These are phyloP conservation scores for Dinomys branickii DNA, from an alignment of 2,113 vertebrate genomes.

Conservation along the genomic window DNA sequence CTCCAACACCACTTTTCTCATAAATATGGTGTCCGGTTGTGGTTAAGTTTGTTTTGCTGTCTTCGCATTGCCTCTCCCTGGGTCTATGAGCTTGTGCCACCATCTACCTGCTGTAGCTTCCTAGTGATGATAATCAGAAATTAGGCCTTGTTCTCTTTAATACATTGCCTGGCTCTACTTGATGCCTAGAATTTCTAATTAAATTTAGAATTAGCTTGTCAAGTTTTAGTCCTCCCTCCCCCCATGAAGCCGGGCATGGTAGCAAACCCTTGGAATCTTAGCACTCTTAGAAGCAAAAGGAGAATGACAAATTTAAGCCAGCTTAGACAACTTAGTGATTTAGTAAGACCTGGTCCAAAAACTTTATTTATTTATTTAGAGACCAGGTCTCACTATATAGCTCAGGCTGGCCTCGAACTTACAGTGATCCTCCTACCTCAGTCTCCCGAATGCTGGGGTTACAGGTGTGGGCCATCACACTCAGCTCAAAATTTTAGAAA, in stretches of 20 bases:
- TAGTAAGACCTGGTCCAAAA: background rate
- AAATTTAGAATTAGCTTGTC: background rate
- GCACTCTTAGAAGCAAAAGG: background rate
- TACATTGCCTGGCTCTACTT: background rate
- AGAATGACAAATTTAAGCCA: background rate
- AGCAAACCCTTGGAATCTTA: background rate
- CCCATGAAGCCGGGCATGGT: background rate
- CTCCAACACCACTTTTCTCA: background rate
- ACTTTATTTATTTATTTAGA: background rate
- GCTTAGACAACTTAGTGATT: background rate
- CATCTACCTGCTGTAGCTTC: background rate
- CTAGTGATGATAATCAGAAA: background rate
- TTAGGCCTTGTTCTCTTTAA: background rate
- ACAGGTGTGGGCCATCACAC: no score
- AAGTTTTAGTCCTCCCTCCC: background rate
- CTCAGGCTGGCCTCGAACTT: no score
- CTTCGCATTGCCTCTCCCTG: background rate
- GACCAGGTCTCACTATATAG: no score
- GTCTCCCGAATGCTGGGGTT: no score
- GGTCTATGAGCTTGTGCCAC: background rate
- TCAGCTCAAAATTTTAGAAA: background rate
- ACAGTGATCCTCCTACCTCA: no score
- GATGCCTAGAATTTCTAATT: background rate
- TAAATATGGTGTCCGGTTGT: background rate
- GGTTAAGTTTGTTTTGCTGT: background rate